A percentile compares a stretch with the other conserved stretches of the same genome.
Conservation (phyloP, 2,113 vertebrate species). For the Dasyprocta punctata region DNA sequence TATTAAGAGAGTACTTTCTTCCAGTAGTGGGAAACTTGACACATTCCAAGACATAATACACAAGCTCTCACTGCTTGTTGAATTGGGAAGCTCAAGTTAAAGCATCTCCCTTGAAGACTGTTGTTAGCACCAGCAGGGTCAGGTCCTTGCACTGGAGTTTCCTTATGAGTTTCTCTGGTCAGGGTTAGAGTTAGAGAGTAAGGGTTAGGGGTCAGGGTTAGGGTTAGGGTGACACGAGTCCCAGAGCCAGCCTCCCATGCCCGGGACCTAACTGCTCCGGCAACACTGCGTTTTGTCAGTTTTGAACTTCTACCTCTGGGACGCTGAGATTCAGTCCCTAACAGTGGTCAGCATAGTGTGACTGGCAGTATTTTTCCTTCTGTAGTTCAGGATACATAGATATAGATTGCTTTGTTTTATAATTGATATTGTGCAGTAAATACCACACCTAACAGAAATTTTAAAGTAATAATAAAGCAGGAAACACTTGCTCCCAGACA, state of each 20-base stretch:
- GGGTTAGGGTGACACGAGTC: background rate
- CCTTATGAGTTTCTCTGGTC: background rate
- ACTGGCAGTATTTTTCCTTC: background rate
- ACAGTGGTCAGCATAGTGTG: background rate
- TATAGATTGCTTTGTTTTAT: background rate
- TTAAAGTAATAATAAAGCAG: background rate
- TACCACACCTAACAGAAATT: background rate
- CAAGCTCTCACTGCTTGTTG: background rate
- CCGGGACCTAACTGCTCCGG: background rate
- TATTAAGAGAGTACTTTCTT: background rate
- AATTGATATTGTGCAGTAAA: background rate
- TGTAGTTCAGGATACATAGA: background rate
- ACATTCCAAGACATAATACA: background rate
- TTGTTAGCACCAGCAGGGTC: background rate
- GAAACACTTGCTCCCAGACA: too few species aligned
- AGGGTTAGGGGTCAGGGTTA: background rate
- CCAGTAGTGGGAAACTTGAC: background rate
- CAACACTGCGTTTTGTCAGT: background rate
- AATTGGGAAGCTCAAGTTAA: background rate
- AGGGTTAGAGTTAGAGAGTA: background rate
- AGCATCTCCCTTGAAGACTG: background rate
- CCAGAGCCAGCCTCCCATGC: too few species aligned
- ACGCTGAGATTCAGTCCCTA: background rate
- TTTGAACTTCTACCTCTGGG: background rate
- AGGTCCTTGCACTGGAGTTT: background rate